These are phyloP conservation scores for Leptinotarsa rubiginosa DNA, from an alignment of 2,888 invertebrate species.

Conservation along the genomic window DNA sequence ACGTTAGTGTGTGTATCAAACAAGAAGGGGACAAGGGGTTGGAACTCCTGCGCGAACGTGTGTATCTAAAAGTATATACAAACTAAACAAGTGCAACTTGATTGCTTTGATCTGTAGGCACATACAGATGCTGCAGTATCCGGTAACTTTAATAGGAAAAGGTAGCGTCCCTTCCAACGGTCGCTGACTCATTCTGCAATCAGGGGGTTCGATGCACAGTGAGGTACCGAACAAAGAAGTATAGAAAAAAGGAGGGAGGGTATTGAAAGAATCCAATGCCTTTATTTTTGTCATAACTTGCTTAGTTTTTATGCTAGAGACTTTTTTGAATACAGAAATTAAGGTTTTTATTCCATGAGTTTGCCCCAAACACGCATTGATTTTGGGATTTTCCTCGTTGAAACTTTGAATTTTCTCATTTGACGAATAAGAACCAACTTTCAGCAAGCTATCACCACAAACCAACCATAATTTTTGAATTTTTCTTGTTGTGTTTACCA, in stretches of 20 bases:
- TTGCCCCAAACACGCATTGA: no score
- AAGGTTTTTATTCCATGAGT: no score
- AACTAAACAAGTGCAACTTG: constrained; percentile 66
- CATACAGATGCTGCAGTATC: constrained; percentile 66
- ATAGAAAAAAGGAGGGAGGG: constrained; percentile 25
- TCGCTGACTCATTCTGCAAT: constrained; percentile 65
- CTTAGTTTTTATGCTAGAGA: neutral
- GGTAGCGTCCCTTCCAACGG: constrained; percentile 57
- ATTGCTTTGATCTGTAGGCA: constrained; percentile 65
- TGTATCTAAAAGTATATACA: constrained; percentile 53
- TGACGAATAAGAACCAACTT: no score
- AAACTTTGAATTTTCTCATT: no score
- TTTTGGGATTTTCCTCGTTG: no score
- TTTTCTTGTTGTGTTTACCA: no score
- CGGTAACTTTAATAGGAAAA: constrained; percentile 63
- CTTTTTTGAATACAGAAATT: no score
- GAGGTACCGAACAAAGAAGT: constrained; percentile 35
- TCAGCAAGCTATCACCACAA: no score
- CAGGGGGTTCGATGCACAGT: constrained; percentile 56
- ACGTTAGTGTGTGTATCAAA: constrained; percentile 3
- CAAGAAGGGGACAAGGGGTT: constrained; percentile 27
- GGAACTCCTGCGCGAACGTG: constrained; percentile 29
- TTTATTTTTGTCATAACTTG: neutral
- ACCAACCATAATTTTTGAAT: no score
- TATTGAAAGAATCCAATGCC: neutral